A percentile compares a stretch with the other conserved stretches of the same genome.
Conservation (phyloP, 2,113 vertebrate genomes). For the Daphoenositta chrysoptera region DNA sequence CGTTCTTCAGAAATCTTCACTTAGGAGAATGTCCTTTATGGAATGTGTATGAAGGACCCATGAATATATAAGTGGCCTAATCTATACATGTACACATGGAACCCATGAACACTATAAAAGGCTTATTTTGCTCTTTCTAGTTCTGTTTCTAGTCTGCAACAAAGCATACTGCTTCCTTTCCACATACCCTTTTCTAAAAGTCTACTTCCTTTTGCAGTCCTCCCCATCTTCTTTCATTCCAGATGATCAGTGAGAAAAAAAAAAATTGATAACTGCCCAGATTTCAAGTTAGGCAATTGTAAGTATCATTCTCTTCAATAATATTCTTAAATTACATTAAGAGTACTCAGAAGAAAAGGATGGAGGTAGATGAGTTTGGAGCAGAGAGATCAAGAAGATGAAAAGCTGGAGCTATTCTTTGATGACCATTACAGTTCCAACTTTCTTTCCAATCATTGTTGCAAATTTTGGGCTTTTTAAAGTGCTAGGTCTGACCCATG, state of each 20-base stretch:
- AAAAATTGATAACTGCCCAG: neutral
- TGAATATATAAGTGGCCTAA: neutral
- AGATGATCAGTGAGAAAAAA: neutral
- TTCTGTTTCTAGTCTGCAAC: neutral
- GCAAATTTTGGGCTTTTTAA: neutral
- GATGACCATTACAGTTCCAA: constrained; percentile 15
- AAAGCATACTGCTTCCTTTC: neutral
- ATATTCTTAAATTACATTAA: neutral
- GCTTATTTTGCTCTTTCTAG: neutral
- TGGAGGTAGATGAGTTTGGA: neutral
- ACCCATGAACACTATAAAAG: neutral
- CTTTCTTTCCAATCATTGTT: neutral
- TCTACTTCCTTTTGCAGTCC: neutral
- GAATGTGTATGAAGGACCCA: neutral
- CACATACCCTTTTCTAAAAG: neutral
- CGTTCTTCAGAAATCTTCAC: neutral
- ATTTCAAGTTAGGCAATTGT: neutral
- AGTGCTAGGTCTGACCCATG: neutral
- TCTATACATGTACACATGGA: neutral
- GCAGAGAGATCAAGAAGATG: neutral
- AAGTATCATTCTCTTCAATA: neutral
- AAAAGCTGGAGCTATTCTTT: neutral
- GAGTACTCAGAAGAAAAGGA: neutral
- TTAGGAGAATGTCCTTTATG: neutral
- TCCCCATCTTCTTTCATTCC: neutral